A percentile compares a stretch with the other conserved stretches of the same genome.
Evolutionary conservation across 2,888 invertebrate genomes (phyloP).

Genomic region (Chromoteleia sp.): DNA sequence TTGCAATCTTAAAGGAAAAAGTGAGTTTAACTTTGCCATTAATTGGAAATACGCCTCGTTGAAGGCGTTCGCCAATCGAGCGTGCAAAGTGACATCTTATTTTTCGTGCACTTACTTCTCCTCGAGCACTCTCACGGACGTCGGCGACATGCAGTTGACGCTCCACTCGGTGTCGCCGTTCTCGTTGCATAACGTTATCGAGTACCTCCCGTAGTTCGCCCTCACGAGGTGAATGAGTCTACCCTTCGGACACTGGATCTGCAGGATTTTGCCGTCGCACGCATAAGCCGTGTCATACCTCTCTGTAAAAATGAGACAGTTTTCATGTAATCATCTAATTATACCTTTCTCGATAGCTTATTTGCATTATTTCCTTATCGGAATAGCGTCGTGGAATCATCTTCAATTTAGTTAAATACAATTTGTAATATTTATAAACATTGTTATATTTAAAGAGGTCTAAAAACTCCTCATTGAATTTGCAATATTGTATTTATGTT

Average conservation of each 20-base stretch:
- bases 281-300: constrained; percentile 97
- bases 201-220: constrained; percentile 97
- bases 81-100: constrained; percentile 62
- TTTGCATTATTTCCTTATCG: no score
- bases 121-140: constrained; percentile 94
- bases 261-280: constrained; percentile 96
- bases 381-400: no score
- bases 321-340: background rate
- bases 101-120: constrained; percentile 88
- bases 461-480: no score
- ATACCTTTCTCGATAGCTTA: no score
- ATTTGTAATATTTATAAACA: no score
- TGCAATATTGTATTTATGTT: no score
- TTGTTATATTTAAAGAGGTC: no score
- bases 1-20: constrained; percentile 58
- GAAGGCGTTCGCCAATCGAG: constrained; percentile 59
- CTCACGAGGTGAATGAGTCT: constrained; percentile 95
- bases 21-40: constrained; percentile 55
- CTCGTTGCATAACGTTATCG: constrained; percentile 97
- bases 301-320: constrained; percentile 86
- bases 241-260: constrained; percentile 95
- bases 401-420: no score
- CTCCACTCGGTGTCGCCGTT: constrained; percentile 98
- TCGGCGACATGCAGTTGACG: constrained; percentile 97
- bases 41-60: constrained; percentile 62